Base-by-base conservation (phyloP, 2,113 vertebrate genomes). In the Globicephala melas region DNA sequence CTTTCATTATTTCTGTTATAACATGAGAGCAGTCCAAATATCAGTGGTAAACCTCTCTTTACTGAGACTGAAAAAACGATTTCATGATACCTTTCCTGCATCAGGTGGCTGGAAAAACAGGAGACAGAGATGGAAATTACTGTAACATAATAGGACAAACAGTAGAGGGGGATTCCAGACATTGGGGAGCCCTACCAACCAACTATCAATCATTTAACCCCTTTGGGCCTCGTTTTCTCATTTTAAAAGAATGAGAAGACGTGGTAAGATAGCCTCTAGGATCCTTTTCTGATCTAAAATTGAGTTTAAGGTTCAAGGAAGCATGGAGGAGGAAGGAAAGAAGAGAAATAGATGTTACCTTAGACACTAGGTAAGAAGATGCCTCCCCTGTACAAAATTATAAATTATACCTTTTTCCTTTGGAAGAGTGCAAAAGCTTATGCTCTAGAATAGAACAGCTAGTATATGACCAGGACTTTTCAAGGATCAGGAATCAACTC, bases 1-100 rank as follows among this genome's bases (percentile, higher is more conserved):
- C 58, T 88, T 95, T 95, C 33, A 50, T 81, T 89, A 67, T 95
- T 95, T 92, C 65, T 63, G 36, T 81, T 76, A 77, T 15, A 87
- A 53, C 31, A 53, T 6, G 33, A 93, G 44, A 88, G 31, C 25
- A 91, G 31, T 67, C 74, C 85, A 97, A 88, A 91, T 63, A 58
- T 55, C n/a, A 67, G 8, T 36, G 53, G 8, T 73, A 81, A 89
- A 91, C 28, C 41, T 81, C 14, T 28, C 23, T 95, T 94, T 53
- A 50, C 53, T 63, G n/a, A 65, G 33, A 77, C 62, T 63, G 28
- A 88, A 84, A 71, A 79, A 73, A 81, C n/a, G 2, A 82, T 79
- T 93, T 92, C 28, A 44, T 84, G 17, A 63, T 84, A 70, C 9
- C 33, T 89, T 93, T 88, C n/a, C 67, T 93, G 4, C 4, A 55